Percentiles rank a stretch among this genome's conserved stretches.
Conservation (phyloP, 2,888 invertebrate species). For the Phaedon cochleariae region DNA sequence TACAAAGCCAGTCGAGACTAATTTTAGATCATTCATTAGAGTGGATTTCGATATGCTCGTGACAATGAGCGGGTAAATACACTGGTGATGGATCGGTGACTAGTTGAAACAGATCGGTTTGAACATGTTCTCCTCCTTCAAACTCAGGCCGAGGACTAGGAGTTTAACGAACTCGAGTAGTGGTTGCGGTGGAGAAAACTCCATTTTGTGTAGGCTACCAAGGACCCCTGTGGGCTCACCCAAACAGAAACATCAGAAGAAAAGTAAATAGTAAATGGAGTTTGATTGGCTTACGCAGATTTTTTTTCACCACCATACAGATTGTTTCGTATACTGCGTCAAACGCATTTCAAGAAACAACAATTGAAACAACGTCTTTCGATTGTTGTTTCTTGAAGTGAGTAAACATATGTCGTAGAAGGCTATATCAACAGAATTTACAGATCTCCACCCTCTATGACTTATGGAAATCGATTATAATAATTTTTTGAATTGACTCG, state of each 20-base stretch:
- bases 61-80: slow-evolving; percentile 28
- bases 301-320: too few species aligned
- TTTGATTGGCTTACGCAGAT: too few species aligned
- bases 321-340: too few species aligned
- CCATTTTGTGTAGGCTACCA: slow-evolving; percentile 67
- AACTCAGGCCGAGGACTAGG: slow-evolving; percentile 65
- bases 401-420: too few species aligned
- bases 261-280: slow-evolving; percentile 57
- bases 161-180: slow-evolving; percentile 63
- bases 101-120: slow-evolving; percentile 15
- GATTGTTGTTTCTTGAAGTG: too few species aligned
- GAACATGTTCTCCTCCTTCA: slow-evolving; percentile 68
- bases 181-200: slow-evolving; percentile 48
- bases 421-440: too few species aligned
- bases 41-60: slow-evolving; percentile 15
- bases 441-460: too few species aligned
- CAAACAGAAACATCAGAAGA: slow-evolving; percentile 62
- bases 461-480: too few species aligned
- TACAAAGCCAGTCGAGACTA: slow-evolving; percentile 21
- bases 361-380: too few species aligned
- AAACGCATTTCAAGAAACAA: too few species aligned
- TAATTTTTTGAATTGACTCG: too few species aligned
- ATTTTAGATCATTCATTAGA: slow-evolving; percentile 40
- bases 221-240: slow-evolving; percentile 66
- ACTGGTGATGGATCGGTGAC: slow-evolving; percentile 15